Evolutionary conservation across 2,888 invertebrate species (phyloP).

Genomic region (Hydroisotoma schaefferi): DNA sequence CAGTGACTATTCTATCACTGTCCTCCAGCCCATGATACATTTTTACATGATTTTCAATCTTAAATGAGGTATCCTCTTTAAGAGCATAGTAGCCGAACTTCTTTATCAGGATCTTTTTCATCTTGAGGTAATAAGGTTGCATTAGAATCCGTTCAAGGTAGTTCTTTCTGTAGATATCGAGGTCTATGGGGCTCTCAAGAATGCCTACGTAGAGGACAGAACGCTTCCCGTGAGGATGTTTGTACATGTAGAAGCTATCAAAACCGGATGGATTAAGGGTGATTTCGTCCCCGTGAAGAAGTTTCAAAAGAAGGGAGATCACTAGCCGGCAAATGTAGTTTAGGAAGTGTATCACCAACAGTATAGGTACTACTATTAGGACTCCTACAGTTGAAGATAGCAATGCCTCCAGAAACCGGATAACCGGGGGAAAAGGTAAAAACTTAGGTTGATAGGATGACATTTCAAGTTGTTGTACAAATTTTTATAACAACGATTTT

Average conservation of each 20-base stretch:
- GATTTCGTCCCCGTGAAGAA: constrained; percentile 3
- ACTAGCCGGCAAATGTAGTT: constrained; percentile 10
- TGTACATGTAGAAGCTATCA: constrained; percentile 25
- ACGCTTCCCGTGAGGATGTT: constrained; percentile 19
- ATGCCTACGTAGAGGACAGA: constrained; percentile 29
- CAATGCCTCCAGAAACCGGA: not conserved
- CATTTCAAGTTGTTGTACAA: too few species aligned
- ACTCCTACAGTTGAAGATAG: not conserved
- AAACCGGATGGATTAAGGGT: not conserved
- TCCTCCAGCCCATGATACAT: constrained; percentile 15
- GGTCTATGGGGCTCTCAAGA: constrained; percentile 29
- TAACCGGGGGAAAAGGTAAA: not conserved
- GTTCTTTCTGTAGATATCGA: constrained; percentile 28
- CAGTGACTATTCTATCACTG: constrained; percentile 23
- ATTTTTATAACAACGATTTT: too few species aligned
- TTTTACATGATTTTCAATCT: constrained; percentile 40
- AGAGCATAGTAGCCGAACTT: constrained; percentile 35
- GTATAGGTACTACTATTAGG: not conserved
- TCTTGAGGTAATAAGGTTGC: constrained; percentile 27
- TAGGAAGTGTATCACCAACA: not conserved
- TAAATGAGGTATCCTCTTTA: constrained; percentile 37
- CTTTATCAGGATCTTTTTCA: constrained; percentile 36
- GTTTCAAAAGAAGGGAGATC: not conserved
- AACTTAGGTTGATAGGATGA: too few species aligned
- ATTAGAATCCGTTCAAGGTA: constrained; percentile 31